Evolutionary conservation across 2,113 vertebrate genomes (phyloP), one percentile per base, ranked within the genome.

Genomic region (Edolisoma coerulescens): DNA sequence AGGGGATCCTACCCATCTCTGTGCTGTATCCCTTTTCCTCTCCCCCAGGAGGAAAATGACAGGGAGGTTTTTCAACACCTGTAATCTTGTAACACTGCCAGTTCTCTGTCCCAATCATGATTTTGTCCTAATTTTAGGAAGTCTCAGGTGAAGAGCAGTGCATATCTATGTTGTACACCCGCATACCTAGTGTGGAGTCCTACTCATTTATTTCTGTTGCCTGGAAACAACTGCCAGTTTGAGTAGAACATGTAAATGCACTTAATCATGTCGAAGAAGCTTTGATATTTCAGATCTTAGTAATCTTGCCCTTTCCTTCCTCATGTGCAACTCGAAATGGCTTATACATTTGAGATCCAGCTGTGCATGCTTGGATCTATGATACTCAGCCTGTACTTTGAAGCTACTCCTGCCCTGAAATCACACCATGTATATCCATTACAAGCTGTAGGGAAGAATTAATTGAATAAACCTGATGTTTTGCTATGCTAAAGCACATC

Each of bases 401-500:
- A 94, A 97, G 92, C 54, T 88, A 35, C 71, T 92, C 33, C 35
- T 95, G 83, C 50, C 80, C 68, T 86, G 90, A 95, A 86, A 92
- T 90, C 92, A 94, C 59, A 92, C 54, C 91, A 42, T 91, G 79
- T 91, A 33, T 91, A 73, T 88, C 87, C 84, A 96, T 93, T 93
- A 79, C 64, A 86, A 93, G 56, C 71, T 93, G 75, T 81, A 86
- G 79, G 68, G 76, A 94, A 75, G 88, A 94, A 80, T 81, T 90
- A 86, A 81, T 88, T 11, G 10, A 96, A 90, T 94, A 87, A 90
- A 84, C 47, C 52, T 78, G 60, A 52, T 90, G 79, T 71, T 90
- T 35, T 57, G 50, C 83, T 90, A 30, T 80, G 50, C 63, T 84
- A 65, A 95, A 92, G 59, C 71, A 50, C 47, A 70, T 67, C 54